Evolutionary conservation across 2,113 vertebrate genomes (phyloP), one percentile per base, ranked within the genome.

Genomic region (Amphiprion percula): DNA sequence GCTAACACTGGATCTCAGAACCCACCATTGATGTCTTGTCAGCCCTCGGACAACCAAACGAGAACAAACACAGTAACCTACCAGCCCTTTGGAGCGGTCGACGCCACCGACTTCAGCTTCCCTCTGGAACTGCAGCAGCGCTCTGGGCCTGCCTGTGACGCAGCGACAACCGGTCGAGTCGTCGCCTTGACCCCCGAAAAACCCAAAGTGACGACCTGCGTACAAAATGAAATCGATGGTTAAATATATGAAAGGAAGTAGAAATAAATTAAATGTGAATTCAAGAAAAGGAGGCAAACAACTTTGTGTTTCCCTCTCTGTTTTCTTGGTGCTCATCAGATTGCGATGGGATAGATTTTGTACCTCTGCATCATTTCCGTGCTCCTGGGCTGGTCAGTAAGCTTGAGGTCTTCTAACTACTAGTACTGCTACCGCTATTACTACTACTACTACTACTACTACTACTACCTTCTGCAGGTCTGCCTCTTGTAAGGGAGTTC

Each of bases 1-100:
- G 65, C 85, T 77, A 92, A 93, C 93, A 93, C 93, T 93, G 93
- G 92, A 92, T 90, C 90, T 89, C 92, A 84, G 77, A 90, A 87
- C 88, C 82, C 80, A 54, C 84, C 74, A 62, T 69, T 62, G 74
- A 90, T 68, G 74, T 83, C 87, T 71, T 54, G 68, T 84, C 84
- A 72, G 80, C 74, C 64, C 74, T 78, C 30, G 47, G 68, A 83
- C 80, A 64, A 72, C 64, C 68, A 46, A 74, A 85, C 61, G n/a
- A 64, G 44, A 84, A 79, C 87, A 90, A 94, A 94, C 41, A 12
- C 73, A 28, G 30, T 68, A 30, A 58, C 52, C 52, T 19, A 58
- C 61, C 82, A 49, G 77, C 76, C 75, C 68, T 46, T 24, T 10
- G 26, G 63, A 70, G 66, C 56, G 37, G 65, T 41, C 47, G 12